Evolutionary conservation across 37 sponge, comb jelly and placozoan genomes (phyloP), one percentile per base, ranked within the genome.

Genomic region (Spongilla lacustris): DNA sequence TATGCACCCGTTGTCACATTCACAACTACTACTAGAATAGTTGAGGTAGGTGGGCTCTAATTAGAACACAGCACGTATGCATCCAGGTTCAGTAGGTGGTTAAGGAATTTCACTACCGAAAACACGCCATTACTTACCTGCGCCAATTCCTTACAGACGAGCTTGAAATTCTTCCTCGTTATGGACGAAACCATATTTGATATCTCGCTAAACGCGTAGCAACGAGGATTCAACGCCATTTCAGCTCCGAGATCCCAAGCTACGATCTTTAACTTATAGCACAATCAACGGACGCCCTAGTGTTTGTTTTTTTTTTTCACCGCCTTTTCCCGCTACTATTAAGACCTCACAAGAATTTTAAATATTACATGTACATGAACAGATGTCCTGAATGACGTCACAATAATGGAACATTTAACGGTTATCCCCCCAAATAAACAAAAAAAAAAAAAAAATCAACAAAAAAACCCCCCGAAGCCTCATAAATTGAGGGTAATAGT

Each of bases 151-250:
- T 90, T 68, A 76, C 84, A 89, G 49, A 89, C 91, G 68, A 85
- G 37, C 74, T 88, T 96, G 84, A 85, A 94, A 79, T 94, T 96
- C 83, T 96, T 98, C 88, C 94, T 98, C 22, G 69, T 93, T 31
- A 96, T 86, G 48, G 75, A 94, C 4, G 89, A 80, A 29, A 98
- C 93, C 32, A 96, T 85, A 83, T 70, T 90, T 30, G 95, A 68
- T 25, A 98, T 96, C 76, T 98, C 93, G 30, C 93, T 86, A 37
- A 96, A 76, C 36, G 95, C 98, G 34, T 90, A 92, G 67, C 91
- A 91, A 50, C 92, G 81, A 22, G 96, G 91, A 70, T 93, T 91
- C 31, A 98, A 81, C 5, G 94, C 82, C 96, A 95, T 95, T 58
- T 58, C 21, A 14, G 19, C 58, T 58, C 11, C 58, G 11, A 58